These are phyloP conservation scores for Athalia rosae DNA, from an alignment of 2,888 invertebrate species.

Conservation along the genomic window DNA sequence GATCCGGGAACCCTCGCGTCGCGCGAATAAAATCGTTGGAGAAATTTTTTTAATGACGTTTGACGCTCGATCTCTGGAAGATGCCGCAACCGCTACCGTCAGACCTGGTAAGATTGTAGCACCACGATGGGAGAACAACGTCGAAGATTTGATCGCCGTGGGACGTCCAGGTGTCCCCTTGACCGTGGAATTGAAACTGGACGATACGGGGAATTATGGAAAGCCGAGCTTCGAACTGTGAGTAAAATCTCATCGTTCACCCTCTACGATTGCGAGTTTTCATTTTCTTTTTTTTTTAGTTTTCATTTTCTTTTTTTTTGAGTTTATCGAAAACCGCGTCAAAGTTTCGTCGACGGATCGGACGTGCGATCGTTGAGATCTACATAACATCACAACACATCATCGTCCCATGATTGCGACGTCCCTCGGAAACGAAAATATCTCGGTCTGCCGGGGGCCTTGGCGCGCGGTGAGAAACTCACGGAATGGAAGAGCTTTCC, in stretches of 20 bases:
- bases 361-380: conserved; percentile 30
- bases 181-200: conserved; percentile 63
- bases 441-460: conserved; percentile 34
- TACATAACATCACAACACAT: conserved; percentile 32
- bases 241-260: conserved; percentile 55
- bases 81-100: conserved; percentile 21
- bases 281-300: not conserved
- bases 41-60: not conserved
- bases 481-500: conserved; percentile 24
- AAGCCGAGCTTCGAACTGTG: conserved; percentile 66
- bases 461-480: conserved; percentile 38
- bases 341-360: not conserved
- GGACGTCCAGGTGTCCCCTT: conserved; percentile 63
- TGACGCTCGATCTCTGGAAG: not conserved
- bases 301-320: not conserved
- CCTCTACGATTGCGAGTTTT: not conserved
- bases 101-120: conserved; percentile 36
- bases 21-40: no score
- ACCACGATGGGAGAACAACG: conserved; percentile 66
- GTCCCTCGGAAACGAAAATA: conserved; percentile 43
- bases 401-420: conserved; percentile 27
- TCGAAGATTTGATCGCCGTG: conserved; percentile 58
- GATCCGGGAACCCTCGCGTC: no score
- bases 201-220: conserved; percentile 58
- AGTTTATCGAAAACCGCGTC: conserved; percentile 13